Conservation (phyloP, 2,888 invertebrate species). For the Acrobeloides nanus region DNA sequence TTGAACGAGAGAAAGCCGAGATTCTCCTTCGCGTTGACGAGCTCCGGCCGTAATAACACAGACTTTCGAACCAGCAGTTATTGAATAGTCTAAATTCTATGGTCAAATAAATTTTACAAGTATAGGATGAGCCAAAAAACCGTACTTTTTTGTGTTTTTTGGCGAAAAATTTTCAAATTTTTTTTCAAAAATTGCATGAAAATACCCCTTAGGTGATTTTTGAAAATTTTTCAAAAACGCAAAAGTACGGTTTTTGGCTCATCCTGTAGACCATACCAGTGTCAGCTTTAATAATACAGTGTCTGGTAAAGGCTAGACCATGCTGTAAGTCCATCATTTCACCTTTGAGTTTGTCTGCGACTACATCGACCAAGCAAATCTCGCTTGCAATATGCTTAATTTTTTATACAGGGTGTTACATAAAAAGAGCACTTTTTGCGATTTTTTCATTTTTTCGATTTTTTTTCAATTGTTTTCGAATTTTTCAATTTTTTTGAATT, state of each 20-base stretch:
- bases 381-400: constrained; percentile 74
- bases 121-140: too few species aligned
- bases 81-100: constrained; percentile 67
- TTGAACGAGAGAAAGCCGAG: constrained; percentile 77
- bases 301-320: constrained; percentile 72
- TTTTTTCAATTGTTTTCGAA: neutral
- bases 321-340: constrained; percentile 87
- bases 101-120: neutral
- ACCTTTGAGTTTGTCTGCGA: constrained; percentile 74
- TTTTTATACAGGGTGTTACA: too few species aligned
- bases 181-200: too few species aligned
- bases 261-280: constrained; percentile 57
- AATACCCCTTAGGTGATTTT: too few species aligned
- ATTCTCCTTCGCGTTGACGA: constrained; percentile 79
- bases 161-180: too few species aligned
- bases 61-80: constrained; percentile 63
- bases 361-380: constrained; percentile 72
- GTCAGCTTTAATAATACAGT: constrained; percentile 69
- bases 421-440: too few species aligned
- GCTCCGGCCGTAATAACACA: constrained; percentile 86
- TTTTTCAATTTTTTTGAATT: neutral
- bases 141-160: too few species aligned
- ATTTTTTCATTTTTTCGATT: too few species aligned
- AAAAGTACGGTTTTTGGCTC: too few species aligned
- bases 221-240: too few species aligned